Evolutionary conservation across 2,113 vertebrate species (phyloP), one percentile per base, ranked within the genome.

Genomic region (Mola mola): DNA sequence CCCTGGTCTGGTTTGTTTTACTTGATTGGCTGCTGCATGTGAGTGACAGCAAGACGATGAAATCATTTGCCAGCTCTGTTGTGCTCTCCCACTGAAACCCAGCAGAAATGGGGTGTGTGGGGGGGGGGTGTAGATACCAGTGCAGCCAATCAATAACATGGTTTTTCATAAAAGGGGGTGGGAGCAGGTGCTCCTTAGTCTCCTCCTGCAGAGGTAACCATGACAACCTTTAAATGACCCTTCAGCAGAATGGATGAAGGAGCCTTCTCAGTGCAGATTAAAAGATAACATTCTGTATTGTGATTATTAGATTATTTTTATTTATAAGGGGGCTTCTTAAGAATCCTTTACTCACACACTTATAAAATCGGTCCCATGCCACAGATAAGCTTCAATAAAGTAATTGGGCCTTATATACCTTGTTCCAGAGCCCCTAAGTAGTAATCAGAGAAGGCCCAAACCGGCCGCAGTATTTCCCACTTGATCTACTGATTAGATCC

Each of bases 141-240:
- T 41, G n/a, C 36, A 64, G 63, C 75, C 73, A 84, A 83, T 72
- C 75, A 83, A 75, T 72, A 82, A 11, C 21, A 72, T 34, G 53
- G 76, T 64, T 74, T 69, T 86, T 72, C 78, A 13, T 75, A 66
- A 87, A 58, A 29, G 43, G 24, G 37, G 64, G 56, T 0, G 34
- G 56, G 49, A 53, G 50, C 28, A 66, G 69, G 58, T 42, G 55
- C 61, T 85, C 36, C 64, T 61, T 26, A 37, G 55, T 42, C 62
- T 64, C 55, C 44, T 73, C 77, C 65, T 75, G 61, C 52, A 67
- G 58, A 34, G 25, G 86, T 88, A 82, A 87, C 88, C 83, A 86
- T 81, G 84, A 80, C 86, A 87, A 88, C 88, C 69, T 37, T 46
- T 59, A 75, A 73, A 75, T 66, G 66, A 75, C 72, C 66, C 63